Base-by-base conservation (phyloP, 2,888 invertebrate genomes). In the Lomographa bimaculata region DNA sequence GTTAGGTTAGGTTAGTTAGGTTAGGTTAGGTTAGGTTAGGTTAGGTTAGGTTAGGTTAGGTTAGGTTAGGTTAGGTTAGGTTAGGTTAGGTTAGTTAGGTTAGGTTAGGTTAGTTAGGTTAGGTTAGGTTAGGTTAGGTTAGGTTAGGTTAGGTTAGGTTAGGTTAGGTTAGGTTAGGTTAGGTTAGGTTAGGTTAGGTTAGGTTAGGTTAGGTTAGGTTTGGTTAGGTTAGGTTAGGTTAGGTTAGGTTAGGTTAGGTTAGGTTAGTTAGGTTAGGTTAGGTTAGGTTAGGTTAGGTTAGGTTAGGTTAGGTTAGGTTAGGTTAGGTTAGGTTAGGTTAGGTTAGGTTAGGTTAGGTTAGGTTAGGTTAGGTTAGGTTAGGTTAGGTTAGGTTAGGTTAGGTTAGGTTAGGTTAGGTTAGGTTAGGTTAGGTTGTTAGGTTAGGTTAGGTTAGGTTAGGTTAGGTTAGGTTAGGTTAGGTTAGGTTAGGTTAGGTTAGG, bases 241-340 rank as follows among this genome's bases (percentile, higher is more conserved):
- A 39, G 43, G 47, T 43, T 43, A 43, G 47, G 47, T 44, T 20
- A 20, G 20, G 20, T 20, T 20, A 20, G 20, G 19, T 19, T 3
- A n/a, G n/a, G n/a, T n/a, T n/a, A n/a, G n/a, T n/a, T n/a, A n/a
- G n/a, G n/a, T 3, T 48, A 44, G 48, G 48, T 48, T 48, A 36
- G 49, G 49, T 42, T 48, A 40, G 45, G 48, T 46, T 40, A 39
- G 38, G 49, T 46, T 50, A 43, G 43, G 46, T 43, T 50, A 43
- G 52, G 52, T n/a, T 27, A n/a, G n/a, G n/a, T n/a, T n/a, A n/a
- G n/a, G n/a, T n/a, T n/a, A n/a, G n/a, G n/a, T n/a, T 27, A 27
- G 27, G 27, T 27, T 27, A 27, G 27, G n/a, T n/a, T n/a, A n/a
- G n/a, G n/a, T n/a, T n/a, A n/a, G n/a, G n/a, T n/a, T n/a, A n/a